Base-by-base conservation (phyloP, 2,113 vertebrate species). In the Daboia siamensis region DNA sequence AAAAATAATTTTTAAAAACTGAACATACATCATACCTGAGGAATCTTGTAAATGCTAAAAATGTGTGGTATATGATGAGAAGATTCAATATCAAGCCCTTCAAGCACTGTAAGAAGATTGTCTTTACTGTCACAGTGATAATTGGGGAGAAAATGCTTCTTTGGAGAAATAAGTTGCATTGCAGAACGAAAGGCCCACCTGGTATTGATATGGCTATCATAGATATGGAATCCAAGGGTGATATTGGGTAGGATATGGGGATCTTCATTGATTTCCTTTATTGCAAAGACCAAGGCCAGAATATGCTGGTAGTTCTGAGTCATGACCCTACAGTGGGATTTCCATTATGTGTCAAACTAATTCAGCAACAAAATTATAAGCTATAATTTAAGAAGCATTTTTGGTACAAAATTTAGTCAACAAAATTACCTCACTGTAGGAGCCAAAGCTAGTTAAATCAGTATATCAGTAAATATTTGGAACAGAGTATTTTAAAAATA, bases 181-280 rank as follows among this genome's bases (percentile, higher is more conserved):
- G 52, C 39, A 7, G 33, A 21, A 91, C 84, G 21, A 23, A 85
- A 91, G 1, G 52, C 84, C 74, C 52, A 44, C 90, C 26, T 39
- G 39, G 69, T 13, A 56, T 10, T 85, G 5, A 56, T 17, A 85
- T 91, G 17, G 5, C 69, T 91, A 24, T 91, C 90, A 57, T 91
- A 91, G 4, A 56, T 57, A 23, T 54, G 69, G 12, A 91, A 85
- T 5, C 90, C 90, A 10, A 90, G 39, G 17, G 90, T 26, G 51
- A 90, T 3, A 26, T 90, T 90, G 11, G 90, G 69, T 11, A 90
- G 39, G n/a, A 90, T 33, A 9, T 80, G 17, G 0, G 33, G 48
- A 23, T 90, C 55, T 24, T 84, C 69, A 90, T 90, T 90, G 4
- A 90, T 90, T 21, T 90, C 51, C n/a, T 90, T 80, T 84, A 90